Evolutionary conservation across 1,140 invertebrate species (phyloP), one percentile per base, ranked within the genome.

Genomic region (Gryon sp.): DNA sequence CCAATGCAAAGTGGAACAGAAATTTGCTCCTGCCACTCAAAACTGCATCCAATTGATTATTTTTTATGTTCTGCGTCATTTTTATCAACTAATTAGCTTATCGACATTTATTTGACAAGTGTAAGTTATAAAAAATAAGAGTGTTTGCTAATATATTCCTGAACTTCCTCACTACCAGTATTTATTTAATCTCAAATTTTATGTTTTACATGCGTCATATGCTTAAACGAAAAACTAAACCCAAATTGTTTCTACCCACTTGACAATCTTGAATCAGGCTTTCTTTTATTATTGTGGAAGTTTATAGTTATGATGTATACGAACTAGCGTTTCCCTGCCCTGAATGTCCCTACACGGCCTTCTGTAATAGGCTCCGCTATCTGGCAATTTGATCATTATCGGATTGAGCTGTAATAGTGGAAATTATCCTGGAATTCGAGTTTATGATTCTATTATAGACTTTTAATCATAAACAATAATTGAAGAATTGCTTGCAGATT

Each of bases 1-100:
- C 82, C 72, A 68, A 79, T 15, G 52, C 78, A 80, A 84, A 84
- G 76, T 78, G 73, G 45, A 69, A 66, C 57, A 41, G 62, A 79
- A 63, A 82, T 79, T 80, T 52, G 60, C 79, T 76, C 48, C 62
- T 73, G 53, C 43, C 65, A 65, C 36, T 78, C n/a, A 77, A 79
- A 82, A 76, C 78, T 70, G 79, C 74, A 76, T 53, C 74, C 53
- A 68, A 81, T 81, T 81, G 76, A 70, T 43, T 72, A 43, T 62
- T 53, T 12, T 36, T 11, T 14, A 19, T 12, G n/a, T n/a, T 22
- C 20, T 46, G 26, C 48, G 36, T 8, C 28, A 6, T 24, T 57
- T 53, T 43, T 48, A 74, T 74, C 65, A 65, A 28, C 24, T 16
- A 65, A 65, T 45, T 26, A 43, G 38, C 46, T 30, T 45, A 36